Evolutionary conservation across 2,113 vertebrate genomes (phyloP), one percentile per base, ranked within the genome.

Genomic region (Mustela lutreola): DNA sequence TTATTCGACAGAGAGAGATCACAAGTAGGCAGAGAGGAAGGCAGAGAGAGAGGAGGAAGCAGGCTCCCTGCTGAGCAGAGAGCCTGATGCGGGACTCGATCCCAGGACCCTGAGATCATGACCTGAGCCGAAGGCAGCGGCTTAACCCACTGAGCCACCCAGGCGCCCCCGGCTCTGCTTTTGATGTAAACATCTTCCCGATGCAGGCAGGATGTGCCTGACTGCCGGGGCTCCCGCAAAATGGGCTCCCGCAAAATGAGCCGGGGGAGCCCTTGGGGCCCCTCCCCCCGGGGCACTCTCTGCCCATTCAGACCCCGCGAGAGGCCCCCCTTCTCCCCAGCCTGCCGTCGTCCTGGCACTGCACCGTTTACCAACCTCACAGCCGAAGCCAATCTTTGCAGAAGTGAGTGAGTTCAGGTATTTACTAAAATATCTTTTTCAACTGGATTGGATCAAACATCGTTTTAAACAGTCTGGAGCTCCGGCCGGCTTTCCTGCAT

Each of bases 201-300:
- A 28, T 15, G 5, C 18, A 11, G 0, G 7, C 33, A 3, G 36
- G 76, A 33, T 4, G 31, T 2, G 18, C 21, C 90, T 5, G 53
- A 9, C 76, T 8, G 33, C 65, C 1, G 36, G 96, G 76, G 89
- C 21, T 90, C 65, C 67, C 0, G 1, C 87, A 2, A 71, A 6
- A 4, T 0, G 39, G n/a, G 31, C 0, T 90, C 65, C 67, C 0
- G 1, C 87, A 2, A 71, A 6, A 4, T 0, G 39, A 31, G 31
- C 0, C 0, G 36, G 89, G 71, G 73, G 67, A 15, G 10, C 19
- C 31, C 62, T 0, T 2, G 24, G 10, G 6, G 31, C 5, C 10
- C n/a, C 62, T 7, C 3, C 56, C 60, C 10, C 15, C 5, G 31
- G 21, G 62, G 28, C 60, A 15, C n/a, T 0, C 6, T 9, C 53